A percentile compares a stretch with the other conserved stretches of the same genome.
phyloP scores from a whole-genome alignment of 1,140 invertebrate species.

The Drosophila watanabei region DNA sequence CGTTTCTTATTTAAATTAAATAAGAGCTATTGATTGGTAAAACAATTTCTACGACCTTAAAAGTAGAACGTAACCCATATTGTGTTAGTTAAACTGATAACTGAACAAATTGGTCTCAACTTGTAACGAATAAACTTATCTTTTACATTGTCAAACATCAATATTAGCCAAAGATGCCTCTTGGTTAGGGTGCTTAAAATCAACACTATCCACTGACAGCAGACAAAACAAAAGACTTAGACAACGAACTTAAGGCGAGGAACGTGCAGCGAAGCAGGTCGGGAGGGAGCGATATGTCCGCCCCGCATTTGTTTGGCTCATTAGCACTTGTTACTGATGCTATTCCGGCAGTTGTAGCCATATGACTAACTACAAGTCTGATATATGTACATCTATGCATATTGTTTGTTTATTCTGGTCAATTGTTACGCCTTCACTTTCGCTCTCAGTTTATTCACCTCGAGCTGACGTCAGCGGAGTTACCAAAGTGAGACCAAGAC shows the following conservation, averaged over 20 bases:
- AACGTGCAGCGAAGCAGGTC: constrained; percentile 75
- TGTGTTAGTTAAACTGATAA: neutral
- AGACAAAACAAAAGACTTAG: constrained; percentile 70
- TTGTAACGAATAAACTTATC: neutral
- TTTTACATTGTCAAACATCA: neutral
- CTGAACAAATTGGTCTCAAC: neutral
- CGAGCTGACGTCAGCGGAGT: constrained; percentile 51
- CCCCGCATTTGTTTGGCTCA: constrained; percentile 57
- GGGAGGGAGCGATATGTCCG: constrained; percentile 21
- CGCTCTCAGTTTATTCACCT: constrained; percentile 73
- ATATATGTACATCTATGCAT: neutral
- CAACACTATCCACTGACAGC: constrained; percentile 4
- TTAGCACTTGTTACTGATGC: constrained; percentile 63
- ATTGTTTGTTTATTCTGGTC: constrained; percentile 38
- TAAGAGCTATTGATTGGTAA: neutral
- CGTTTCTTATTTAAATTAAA: no score
- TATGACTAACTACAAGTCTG: constrained; percentile 25
- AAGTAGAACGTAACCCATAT: no score
- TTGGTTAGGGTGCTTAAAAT: constrained; percentile 15
- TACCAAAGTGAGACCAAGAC: constrained; percentile 33
- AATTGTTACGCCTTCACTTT: constrained; percentile 70
- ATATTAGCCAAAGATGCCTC: neutral
- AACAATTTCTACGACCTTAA: neutral
- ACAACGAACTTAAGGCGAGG: constrained; percentile 57
- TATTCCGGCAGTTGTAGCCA: constrained; percentile 34